Evolutionary conservation across 2,888 invertebrate genomes (phyloP).

Genomic region (Ophonus ardosiacus): DNA sequence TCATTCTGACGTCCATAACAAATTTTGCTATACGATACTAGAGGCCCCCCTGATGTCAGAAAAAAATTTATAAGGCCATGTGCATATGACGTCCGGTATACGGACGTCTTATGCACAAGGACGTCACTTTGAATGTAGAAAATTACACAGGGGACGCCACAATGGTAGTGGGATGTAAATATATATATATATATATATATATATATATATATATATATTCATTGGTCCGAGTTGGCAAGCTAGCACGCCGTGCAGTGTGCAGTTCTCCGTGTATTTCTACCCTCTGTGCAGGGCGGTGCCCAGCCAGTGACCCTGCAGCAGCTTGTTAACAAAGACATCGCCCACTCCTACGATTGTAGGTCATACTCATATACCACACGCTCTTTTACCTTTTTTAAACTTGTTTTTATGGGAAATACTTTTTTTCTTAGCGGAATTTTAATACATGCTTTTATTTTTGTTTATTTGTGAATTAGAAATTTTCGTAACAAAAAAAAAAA

Average conservation of each 20-base stretch:
- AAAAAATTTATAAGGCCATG: too few species aligned
- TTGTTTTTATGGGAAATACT: conserved; percentile 32
- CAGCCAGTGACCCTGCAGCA: neutral
- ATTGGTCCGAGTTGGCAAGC: neutral
- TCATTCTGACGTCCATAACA: too few species aligned
- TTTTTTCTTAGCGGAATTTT: conserved; percentile 45
- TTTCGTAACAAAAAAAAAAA: conserved; percentile 38
- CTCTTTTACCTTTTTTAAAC: neutral
- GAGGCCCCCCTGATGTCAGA: too few species aligned
- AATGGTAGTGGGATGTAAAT: too few species aligned
- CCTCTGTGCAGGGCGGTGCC: neutral
- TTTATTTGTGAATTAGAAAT: conserved; percentile 26
- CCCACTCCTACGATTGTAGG: conserved; percentile 26
- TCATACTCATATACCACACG: conserved; percentile 21
- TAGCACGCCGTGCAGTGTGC: neutral
- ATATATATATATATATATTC: too few species aligned
- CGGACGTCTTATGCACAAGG: too few species aligned
- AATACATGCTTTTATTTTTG: conserved; percentile 39
- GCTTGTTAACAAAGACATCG: conserved; percentile 46
- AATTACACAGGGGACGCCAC: too few species aligned
- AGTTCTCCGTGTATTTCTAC: neutral
- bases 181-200: too few species aligned
- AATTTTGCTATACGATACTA: too few species aligned
- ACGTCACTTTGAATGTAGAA: too few species aligned
- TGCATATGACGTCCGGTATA: too few species aligned